phyloP scores from a whole-genome alignment of 2,113 vertebrate genomes.

The Peucedramus taeniatus region DNA sequence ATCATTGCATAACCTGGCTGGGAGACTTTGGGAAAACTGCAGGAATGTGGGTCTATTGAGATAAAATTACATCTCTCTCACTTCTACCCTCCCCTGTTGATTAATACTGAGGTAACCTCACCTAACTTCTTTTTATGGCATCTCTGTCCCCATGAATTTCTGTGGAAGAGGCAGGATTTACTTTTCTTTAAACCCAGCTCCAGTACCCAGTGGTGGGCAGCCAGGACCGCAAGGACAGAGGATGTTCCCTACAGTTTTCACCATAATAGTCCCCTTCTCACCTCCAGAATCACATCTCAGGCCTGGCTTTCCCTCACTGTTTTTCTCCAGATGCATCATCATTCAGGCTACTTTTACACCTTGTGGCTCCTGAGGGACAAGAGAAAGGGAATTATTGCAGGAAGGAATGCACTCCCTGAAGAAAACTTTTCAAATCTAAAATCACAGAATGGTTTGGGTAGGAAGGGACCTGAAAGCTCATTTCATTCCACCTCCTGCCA shows the following conservation, averaged over 20 bases:
- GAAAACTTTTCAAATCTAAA: background rate
- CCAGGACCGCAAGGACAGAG: background rate
- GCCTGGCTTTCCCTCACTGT: background rate
- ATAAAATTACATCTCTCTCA: background rate
- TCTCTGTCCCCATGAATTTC: background rate
- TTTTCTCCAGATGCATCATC: background rate
- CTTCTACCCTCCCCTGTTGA: background rate
- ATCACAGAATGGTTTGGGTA: background rate
- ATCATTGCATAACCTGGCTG: background rate
- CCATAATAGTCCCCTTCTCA: background rate
- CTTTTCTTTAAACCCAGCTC: background rate
- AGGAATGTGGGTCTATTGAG: background rate
- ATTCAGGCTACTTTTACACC: background rate
- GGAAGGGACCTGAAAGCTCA: background rate
- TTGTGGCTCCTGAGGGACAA: background rate
- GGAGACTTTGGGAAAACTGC: background rate
- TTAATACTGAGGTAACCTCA: background rate
- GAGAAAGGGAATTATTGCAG: background rate
- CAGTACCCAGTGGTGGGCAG: background rate
- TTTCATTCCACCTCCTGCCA: background rate
- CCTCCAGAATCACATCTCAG: background rate
- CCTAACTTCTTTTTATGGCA: background rate
- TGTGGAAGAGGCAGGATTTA: background rate
- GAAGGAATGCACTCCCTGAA: fast-evolving
- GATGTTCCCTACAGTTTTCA: background rate